Percentiles rank a stretch among this genome's conserved stretches.
Evolutionary conservation across 2,113 vertebrate genomes (phyloP).

Genomic region (Leiothrix lutea): DNA sequence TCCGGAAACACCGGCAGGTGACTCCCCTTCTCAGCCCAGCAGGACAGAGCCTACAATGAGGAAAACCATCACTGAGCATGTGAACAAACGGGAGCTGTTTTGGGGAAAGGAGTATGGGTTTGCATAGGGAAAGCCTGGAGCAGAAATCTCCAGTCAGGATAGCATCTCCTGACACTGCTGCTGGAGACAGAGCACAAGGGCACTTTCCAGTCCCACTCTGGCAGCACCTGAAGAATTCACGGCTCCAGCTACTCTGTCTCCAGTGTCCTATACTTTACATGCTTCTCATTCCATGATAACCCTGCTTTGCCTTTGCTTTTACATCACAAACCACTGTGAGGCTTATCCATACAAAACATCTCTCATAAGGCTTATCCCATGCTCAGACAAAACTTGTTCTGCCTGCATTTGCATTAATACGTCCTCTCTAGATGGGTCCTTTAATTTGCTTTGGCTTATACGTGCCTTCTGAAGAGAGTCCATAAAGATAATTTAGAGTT

Average conservation of each 20-base stretch:
- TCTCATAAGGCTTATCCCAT: not conserved
- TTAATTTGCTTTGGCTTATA: not conserved
- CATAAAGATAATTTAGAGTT: not conserved
- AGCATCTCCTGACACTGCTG: not conserved
- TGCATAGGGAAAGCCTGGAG: not conserved
- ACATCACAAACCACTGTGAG: not conserved
- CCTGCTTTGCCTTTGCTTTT: not conserved
- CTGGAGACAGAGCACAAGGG: not conserved
- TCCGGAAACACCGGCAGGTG: rapidly evolving
- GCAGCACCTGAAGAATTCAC: not conserved
- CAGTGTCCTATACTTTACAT: not conserved
- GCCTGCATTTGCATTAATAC: not conserved
- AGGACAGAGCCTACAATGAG: rapidly evolving
- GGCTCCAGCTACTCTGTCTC: not conserved
- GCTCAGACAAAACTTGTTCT: not conserved
- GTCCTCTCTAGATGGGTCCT: not conserved
- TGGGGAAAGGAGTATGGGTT: rapidly evolving
- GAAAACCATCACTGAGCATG: not conserved
- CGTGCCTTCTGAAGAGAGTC: not conserved
- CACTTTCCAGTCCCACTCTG: not conserved
- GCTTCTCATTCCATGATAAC: not conserved
- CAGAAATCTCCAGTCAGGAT: not conserved
- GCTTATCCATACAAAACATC: not conserved
- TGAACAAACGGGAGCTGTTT: not conserved
- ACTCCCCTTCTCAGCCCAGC: not conserved